Evolutionary conservation across 1,140 invertebrate species (phyloP), one percentile per base, ranked within the genome.

Genomic region (Venturia canescens): DNA sequence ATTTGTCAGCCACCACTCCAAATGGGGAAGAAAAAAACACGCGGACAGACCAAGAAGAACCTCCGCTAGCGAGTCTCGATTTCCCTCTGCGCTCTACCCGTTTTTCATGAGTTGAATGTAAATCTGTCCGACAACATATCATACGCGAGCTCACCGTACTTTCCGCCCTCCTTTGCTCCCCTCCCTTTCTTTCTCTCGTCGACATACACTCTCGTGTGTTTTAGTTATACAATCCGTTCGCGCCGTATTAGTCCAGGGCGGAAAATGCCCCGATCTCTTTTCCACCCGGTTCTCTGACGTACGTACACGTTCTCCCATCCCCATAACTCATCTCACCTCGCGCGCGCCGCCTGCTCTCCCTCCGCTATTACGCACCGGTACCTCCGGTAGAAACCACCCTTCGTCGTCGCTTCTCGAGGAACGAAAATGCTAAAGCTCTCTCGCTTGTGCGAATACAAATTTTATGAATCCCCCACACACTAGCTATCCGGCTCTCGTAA

Each of bases 101-200:
- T 82, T 88, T 88, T 86, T 85, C 87, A 82, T 86, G 84, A 87
- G 86, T 85, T 81, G 82, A 84, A 88, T 89, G 89, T 90, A 90
- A 91, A 90, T 90, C 89, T 89, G 87, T 88, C 84, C 79, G 87
- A 88, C 88, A 89, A 89, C 87, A 89, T 90, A 90, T 91, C 89
- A 88, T 87, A 83, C 81, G 83, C 82, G 83, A 82, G 83, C 83
- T 69, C 81, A 82, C 31, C 29, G 72, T 76, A 53, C 72, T 53
- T 76, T 60, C 63, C 27, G 60, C 50, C 53, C 27, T 76, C 50
- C 27, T 66, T 53, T 21, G 48, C 71, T 27, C n/a, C n/a, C 63
- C 27, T 76, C 50, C 53, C 27, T 76, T 27, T 18, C 38, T 53
- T 21, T 26, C 71, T 27, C 34, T 23, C n/a, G 18, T 3, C 26